Conservation (phyloP, 2,888 invertebrate species). For the Zhuqinia jingwanae region DNA sequence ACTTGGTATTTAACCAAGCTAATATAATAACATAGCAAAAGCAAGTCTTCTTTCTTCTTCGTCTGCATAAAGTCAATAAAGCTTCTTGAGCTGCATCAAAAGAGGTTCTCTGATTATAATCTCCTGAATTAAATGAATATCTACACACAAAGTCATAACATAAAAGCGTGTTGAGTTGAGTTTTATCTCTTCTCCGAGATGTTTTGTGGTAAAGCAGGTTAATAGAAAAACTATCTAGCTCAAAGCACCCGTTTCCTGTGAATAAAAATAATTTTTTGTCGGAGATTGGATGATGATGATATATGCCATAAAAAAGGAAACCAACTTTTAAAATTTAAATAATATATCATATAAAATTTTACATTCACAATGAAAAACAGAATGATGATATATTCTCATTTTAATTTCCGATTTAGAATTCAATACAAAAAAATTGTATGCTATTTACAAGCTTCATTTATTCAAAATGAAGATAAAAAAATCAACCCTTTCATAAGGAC, state of each 20-base stretch:
- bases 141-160: not conserved
- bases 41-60: not conserved
- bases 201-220: too few relatives aligned
- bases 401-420: constrained; percentile 49
- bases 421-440: not conserved
- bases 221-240: not conserved
- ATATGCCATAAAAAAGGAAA: constrained; percentile 1
- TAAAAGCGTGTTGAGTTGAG: not conserved
- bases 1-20: constrained; percentile 51
- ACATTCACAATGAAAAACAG: not conserved
- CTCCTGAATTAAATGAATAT: constrained; percentile 37
- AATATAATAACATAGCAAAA: constrained; percentile 6
- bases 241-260: not conserved
- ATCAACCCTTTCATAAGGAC: constrained; percentile 1
- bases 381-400: not conserved
- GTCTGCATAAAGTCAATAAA: constrained; percentile 7
- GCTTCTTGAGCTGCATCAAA: constrained; percentile 12
- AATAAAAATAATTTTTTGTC: not conserved
- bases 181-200: not conserved
- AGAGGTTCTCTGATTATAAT: constrained; percentile 39
- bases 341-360: too few relatives aligned
- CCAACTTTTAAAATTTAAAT: not conserved
- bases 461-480: not conserved
- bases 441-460: not conserved
- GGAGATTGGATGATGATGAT: not conserved